phyloP scores from a whole-genome alignment of 2,888 invertebrate species.

The Eupithecia dodoneata region DNA sequence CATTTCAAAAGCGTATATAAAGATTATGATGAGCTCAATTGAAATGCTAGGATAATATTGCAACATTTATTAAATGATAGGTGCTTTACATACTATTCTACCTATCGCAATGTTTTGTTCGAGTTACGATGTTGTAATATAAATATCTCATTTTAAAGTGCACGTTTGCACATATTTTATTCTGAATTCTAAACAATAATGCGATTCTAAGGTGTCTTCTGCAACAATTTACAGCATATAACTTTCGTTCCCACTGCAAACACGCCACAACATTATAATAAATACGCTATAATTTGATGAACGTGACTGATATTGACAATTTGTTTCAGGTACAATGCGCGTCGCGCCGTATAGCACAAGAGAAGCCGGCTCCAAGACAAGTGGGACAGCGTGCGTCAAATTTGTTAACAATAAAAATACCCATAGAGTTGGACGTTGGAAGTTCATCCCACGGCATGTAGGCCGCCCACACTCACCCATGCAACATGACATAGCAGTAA shows the following conservation, averaged over 20 bases:
- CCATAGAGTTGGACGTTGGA: slow-evolving; percentile 47
- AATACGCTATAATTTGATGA: slow-evolving; percentile 36
- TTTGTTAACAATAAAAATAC: slow-evolving; percentile 62
- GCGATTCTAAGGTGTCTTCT: slow-evolving; percentile 14
- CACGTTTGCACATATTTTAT: slow-evolving; percentile 20
- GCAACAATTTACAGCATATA: slow-evolving; percentile 29
- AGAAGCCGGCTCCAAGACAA: slow-evolving; percentile 37
- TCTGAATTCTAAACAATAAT: slow-evolving; percentile 29
- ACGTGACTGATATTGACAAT: slow-evolving; percentile 43
- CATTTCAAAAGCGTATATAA: slow-evolving; percentile 21
- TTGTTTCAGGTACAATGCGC: slow-evolving; percentile 38
- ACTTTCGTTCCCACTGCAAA: slow-evolving; percentile 19
- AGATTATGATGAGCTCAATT: slow-evolving; percentile 22
- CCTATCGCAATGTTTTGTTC: not conserved
- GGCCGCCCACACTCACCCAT: slow-evolving; percentile 59
- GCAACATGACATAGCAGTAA: slow-evolving; percentile 65
- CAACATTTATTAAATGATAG: slow-evolving; percentile 1
- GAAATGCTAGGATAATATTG: slow-evolving; percentile 11
- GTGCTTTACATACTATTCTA: not conserved
- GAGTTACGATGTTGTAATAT: not conserved
- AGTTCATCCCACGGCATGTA: slow-evolving; percentile 64
- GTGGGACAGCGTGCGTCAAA: slow-evolving; percentile 49
- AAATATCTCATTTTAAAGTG: slow-evolving; percentile 5
- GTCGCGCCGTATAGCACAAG: slow-evolving; percentile 33
- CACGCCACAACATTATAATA: slow-evolving; percentile 27